Conservation (phyloP, 2,797 vertebrate genomes). For the Naso thynnoides region DNA sequence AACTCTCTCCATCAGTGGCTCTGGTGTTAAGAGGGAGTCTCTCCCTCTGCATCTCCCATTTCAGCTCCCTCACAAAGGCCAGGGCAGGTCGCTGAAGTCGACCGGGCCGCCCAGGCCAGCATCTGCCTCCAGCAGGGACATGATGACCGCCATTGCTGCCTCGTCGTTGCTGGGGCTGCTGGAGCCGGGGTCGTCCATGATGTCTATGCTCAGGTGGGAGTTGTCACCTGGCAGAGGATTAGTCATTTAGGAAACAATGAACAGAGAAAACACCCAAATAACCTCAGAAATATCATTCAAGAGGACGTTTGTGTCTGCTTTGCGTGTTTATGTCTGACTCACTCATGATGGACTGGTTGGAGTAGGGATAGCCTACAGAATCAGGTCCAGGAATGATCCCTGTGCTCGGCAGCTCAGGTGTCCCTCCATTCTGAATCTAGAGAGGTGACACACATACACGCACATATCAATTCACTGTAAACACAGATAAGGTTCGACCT, state of each 20-base stretch:
- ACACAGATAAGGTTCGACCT: neutral
- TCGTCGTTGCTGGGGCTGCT: constrained; percentile 98
- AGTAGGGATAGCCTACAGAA: constrained; percentile 94
- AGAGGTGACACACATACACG: constrained; percentile 7
- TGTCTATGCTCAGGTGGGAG: constrained; percentile 94
- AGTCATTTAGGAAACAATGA: neutral
- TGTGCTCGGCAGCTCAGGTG: constrained; percentile 90
- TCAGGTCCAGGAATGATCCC: constrained; percentile 91
- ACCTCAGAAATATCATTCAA: too few relatives aligned
- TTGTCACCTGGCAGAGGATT: constrained; percentile 88
- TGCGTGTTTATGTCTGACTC: constrained; percentile 68
- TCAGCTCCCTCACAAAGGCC: constrained; percentile 91
- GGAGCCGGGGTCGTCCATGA: constrained; percentile 96
- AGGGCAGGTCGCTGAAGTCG: constrained; percentile 98
- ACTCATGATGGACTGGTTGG: constrained; percentile 96
- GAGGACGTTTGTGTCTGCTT: too few relatives aligned
- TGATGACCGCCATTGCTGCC: constrained; percentile 99
- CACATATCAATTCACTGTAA: constrained; percentile 9
- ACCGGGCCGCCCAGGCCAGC: constrained; percentile 97
- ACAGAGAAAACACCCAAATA: rapidly evolving
- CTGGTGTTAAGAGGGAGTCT: constrained; percentile 28
- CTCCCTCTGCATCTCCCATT: constrained; percentile 2
- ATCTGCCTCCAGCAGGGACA: constrained; percentile 98
- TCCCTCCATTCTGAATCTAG: constrained; percentile 95
- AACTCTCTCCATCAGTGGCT: constrained; percentile 60